Base-by-base conservation (phyloP, 2,888 invertebrate species). In the Periphyllus acericola region DNA sequence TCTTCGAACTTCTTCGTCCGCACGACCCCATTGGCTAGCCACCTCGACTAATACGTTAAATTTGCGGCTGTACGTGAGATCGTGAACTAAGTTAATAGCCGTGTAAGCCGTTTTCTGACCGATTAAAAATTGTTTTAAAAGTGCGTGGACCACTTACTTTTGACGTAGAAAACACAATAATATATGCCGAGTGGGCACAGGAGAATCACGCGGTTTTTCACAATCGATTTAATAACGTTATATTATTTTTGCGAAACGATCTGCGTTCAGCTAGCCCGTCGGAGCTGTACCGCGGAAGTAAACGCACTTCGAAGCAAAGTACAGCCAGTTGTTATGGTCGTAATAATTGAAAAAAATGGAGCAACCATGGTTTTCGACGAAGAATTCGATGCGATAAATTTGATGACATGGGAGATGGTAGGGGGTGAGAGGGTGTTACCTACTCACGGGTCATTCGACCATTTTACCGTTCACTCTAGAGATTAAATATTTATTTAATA, bases 111-210 rank as follows among this genome's bases (percentile, higher is more conserved):
- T 32, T 82, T 71, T 52, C 71, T 3, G 40, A 82, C 46, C 32
- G 68, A 71, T 72, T 72, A 71, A 82, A 46, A 72, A 55, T 25
- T 52, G 36, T 82, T 72, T 52, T 34, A 71, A 72, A 52, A 72
- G 21, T 8, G 14, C 9, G 11, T n/a, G 66, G 66, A 4, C n/a
- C 1, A n/a, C 66, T 9, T 5, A n/a, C 6, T 1, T 66, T 66
- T n/a, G 9, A 66, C 66, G n/a, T 0, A 1, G 14, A 46, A 14
- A 46, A 46, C 14, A 46, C n/a, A n/a, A n/a, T 46, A 46, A 46
- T 46, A 46, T 2, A n/a, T 66, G 29, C 9, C 17, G 9, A 25
- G 25, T 5, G 8, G 1, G 60, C 5, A 60, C 1, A 60, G 21
- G 17, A 66, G 66, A 66, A 66, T n/a, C n/a, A 66, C 25, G 66